A percentile compares a stretch with the other conserved stretches of the same genome.
These are phyloP conservation scores for Ashinkailepas kermadecensis DNA, from an alignment of 2,888 invertebrate species.

Conservation along the genomic window DNA sequence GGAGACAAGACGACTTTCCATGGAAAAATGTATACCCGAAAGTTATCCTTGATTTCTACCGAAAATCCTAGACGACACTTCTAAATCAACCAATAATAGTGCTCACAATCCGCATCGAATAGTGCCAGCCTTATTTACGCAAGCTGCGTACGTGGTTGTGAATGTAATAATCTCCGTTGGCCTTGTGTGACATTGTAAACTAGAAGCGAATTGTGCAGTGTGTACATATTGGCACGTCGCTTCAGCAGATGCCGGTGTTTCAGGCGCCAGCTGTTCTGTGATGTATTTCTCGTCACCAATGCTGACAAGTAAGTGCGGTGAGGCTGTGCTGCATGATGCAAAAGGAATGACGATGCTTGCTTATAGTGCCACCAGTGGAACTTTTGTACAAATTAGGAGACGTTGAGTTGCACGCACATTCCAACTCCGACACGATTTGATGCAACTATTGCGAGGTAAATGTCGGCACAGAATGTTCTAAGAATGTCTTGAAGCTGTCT, in stretches of 20 bases:
- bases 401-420: neutral
- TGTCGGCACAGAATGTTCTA: neutral
- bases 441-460: neutral
- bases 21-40: no score
- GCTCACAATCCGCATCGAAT: no score
- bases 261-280: conserved; percentile 34
- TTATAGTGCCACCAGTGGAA: neutral
- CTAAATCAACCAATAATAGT: no score
- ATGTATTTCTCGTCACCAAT: conserved; percentile 35
- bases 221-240: no score
- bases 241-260: neutral
- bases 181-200: no score
- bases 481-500: neutral
- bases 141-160: no score
- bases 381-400: neutral
- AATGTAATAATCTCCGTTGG: no score
- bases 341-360: neutral
- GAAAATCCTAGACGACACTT: no score
- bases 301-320: conserved; percentile 32
- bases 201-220: no score
- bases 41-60: no score
- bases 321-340: neutral
- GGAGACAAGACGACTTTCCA: no score
- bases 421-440: neutral
- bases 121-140: no score